Conservation (phyloP, 2,113 vertebrate genomes). For the Crotalus horridus region DNA sequence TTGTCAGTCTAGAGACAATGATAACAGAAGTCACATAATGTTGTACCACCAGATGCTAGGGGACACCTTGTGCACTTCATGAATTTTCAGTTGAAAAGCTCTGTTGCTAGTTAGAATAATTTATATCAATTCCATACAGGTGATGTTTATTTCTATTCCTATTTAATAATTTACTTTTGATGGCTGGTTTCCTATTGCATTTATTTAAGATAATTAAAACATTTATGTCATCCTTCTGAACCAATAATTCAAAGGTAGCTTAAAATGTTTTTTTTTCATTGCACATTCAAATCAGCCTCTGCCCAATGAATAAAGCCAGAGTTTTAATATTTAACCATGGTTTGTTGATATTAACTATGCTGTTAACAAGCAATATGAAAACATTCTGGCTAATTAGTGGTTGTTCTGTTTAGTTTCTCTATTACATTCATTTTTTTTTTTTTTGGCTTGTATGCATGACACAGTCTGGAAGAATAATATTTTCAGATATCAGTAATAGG, state of each 20-base stretch:
- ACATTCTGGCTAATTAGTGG: background rate
- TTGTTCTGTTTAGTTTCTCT: background rate
- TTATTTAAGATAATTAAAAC: background rate
- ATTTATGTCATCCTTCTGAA: background rate
- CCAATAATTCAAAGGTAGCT: background rate
- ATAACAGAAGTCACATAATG: constrained; percentile 51
- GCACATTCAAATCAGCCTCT: background rate
- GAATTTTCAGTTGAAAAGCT: constrained; percentile 47
- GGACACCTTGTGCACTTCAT: constrained; percentile 39
- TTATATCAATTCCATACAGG: constrained; percentile 37
- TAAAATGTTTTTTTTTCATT: background rate
- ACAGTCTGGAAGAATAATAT: background rate
- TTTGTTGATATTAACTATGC: background rate
- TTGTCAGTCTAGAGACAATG: constrained; percentile 49
- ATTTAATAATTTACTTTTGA: constrained; percentile 62
- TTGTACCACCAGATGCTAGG: constrained; percentile 37
- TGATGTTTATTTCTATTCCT: constrained; percentile 33
- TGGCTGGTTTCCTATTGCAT: constrained; percentile 78
- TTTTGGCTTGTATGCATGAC: background rate
- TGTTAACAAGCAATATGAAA: background rate
- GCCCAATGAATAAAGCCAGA: background rate
- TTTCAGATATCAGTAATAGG: background rate
- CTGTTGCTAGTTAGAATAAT: constrained; percentile 52
- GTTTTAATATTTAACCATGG: background rate
- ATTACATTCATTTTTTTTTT: background rate